These are phyloP conservation scores for Sminthurides aquaticus DNA, from an alignment of 2,888 invertebrate genomes.

Conservation along the genomic window DNA sequence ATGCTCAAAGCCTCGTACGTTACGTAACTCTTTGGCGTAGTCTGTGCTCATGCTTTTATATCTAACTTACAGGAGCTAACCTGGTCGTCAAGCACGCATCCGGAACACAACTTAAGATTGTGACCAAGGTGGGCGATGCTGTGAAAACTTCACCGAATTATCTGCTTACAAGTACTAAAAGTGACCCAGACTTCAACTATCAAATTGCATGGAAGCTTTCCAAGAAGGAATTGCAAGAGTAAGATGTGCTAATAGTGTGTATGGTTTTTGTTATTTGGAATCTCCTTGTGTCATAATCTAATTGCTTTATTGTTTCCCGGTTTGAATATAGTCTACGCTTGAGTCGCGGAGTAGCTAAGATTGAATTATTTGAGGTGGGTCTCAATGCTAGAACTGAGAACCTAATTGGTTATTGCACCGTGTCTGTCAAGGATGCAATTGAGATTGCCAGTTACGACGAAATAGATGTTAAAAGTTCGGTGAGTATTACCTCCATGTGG, in stretches of 20 bases:
- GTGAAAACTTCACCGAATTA: constrained; percentile 4
- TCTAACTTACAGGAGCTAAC: background rate
- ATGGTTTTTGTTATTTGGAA: too few relatives aligned
- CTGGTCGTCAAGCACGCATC: constrained; percentile 10
- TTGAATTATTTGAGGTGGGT: constrained; percentile 7
- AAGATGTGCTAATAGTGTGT: too few relatives aligned
- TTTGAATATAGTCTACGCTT: constrained; percentile 10
- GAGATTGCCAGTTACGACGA: constrained; percentile 10
- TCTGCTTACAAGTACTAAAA: background rate
- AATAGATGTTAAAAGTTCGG: constrained; percentile 10
- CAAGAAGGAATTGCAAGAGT: constrained; percentile 17
- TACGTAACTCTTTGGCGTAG: background rate
- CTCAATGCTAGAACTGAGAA: constrained; percentile 2
- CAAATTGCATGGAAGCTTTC: constrained; percentile 14
- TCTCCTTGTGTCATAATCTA: too few relatives aligned
- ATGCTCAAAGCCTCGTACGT: too few relatives aligned
- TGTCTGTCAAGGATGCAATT: constrained; percentile 11
- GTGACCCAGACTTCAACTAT: constrained; percentile 14
- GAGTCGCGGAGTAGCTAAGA: constrained; percentile 4
- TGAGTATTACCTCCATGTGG: constrained; percentile 1
- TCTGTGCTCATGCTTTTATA: background rate
- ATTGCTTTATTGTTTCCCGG: too few relatives aligned
- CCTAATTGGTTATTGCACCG: constrained; percentile 10
- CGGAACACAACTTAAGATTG: constrained; percentile 8
- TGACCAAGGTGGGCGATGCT: constrained; percentile 6